Conservation (phyloP, 2,113 vertebrate species). For the Urocynchramus pylzowi region DNA sequence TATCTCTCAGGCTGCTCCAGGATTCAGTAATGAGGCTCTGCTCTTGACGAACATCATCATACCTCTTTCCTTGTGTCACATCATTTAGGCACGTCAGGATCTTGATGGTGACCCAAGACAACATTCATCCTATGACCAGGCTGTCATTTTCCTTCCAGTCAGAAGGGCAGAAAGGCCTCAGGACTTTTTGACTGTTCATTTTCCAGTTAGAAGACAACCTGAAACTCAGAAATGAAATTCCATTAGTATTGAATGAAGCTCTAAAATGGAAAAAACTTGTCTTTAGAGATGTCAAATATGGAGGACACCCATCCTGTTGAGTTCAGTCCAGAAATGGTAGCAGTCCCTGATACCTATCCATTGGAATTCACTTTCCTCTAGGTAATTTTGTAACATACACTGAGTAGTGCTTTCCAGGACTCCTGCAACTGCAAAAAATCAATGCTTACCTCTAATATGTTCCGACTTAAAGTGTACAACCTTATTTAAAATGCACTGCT, state of each 20-base stretch:
- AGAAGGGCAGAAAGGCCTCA: not conserved
- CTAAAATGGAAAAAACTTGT: not conserved
- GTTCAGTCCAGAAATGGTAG: not conserved
- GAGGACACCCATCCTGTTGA: not conserved
- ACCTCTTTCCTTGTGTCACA: not conserved
- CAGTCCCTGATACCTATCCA: not conserved
- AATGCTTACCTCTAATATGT: slow-evolving; percentile 73
- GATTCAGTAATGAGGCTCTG: not conserved
- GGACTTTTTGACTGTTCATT: not conserved
- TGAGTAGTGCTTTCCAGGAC: slow-evolving; percentile 29
- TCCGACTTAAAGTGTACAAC: slow-evolving; percentile 82
- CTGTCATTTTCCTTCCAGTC: not conserved
- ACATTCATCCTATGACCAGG: not conserved
- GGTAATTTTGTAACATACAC: slow-evolving; percentile 19
- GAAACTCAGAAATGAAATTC: not conserved
- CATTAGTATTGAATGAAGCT: not conserved
- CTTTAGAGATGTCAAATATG: not conserved
- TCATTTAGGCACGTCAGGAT: not conserved
- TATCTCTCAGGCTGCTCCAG: not conserved
- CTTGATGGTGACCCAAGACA: slow-evolving; percentile 37
- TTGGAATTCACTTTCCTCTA: not conserved
- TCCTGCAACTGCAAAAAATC: slow-evolving; percentile 60
- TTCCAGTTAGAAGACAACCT: not conserved
- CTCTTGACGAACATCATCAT: not conserved
- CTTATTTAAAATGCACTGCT: slow-evolving; percentile 82